A percentile compares a stretch with the other conserved stretches of the same genome.
phyloP scores from a whole-genome alignment of 2,888 invertebrate genomes.

The Sthenelais limicola region DNA sequence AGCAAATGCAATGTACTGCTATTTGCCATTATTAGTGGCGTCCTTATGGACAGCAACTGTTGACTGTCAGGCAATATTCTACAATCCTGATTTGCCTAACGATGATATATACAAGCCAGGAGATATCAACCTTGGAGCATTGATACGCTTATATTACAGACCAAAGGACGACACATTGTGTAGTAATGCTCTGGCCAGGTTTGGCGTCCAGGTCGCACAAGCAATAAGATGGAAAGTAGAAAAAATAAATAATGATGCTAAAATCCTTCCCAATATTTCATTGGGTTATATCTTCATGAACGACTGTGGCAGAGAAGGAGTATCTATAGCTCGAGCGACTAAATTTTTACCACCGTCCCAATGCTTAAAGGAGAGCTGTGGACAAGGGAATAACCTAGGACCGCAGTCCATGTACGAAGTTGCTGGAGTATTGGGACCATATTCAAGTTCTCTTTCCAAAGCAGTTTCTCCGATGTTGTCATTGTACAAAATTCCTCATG shows the following conservation, averaged over 20 bases:
- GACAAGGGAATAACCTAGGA: background rate
- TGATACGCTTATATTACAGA: conserved; percentile 8
- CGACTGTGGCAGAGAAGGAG: conserved; percentile 33
- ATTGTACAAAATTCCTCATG: conserved; percentile 6
- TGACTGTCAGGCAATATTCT: background rate
- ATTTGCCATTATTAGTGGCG: too few relatives aligned
- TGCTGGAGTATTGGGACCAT: conserved; percentile 20
- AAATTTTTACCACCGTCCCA: conserved; percentile 6
- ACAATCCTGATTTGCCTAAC: conserved; percentile 15
- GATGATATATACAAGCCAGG: conserved; percentile 17
- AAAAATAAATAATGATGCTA: conserved; percentile 21
- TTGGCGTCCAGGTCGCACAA: conserved; percentile 29
- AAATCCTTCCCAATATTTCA: conserved; percentile 23
- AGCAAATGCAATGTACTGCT: too few relatives aligned
- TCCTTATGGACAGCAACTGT: background rate
- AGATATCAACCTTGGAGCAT: conserved; percentile 23
- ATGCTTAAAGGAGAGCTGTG: conserved; percentile 11
- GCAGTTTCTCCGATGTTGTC: conserved; percentile 15
- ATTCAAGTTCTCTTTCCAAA: conserved; percentile 27
- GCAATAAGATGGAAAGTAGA: conserved; percentile 18
- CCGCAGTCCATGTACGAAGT: conserved; percentile 17
- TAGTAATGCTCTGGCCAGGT: conserved; percentile 12
- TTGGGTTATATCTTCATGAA: conserved; percentile 31
- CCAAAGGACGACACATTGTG: background rate
- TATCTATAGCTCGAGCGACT: conserved; percentile 10